Conservation (phyloP, 1,140 invertebrate genomes). For the Scaptomyza pallida region DNA sequence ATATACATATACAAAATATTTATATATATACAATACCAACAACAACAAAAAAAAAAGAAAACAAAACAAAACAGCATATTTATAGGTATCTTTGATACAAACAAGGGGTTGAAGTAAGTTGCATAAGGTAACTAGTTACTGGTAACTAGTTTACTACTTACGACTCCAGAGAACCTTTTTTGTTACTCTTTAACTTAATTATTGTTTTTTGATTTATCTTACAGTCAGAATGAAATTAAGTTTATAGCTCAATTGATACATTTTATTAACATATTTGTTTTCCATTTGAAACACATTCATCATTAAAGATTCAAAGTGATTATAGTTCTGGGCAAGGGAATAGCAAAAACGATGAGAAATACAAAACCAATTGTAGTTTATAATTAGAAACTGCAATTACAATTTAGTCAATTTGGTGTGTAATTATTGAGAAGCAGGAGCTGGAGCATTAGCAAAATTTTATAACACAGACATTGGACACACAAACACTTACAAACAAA, state of each 20-base stretch:
- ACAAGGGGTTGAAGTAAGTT: slow-evolving; percentile 1
- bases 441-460: slow-evolving; percentile 69
- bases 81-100: slow-evolving; percentile 30
- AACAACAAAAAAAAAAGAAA: slow-evolving; percentile 43
- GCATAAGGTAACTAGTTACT: not conserved
- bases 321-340: slow-evolving; percentile 31
- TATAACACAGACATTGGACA: slow-evolving; percentile 36
- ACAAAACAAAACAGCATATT: slow-evolving; percentile 35
- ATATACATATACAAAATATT: slow-evolving; percentile 59
- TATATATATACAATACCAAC: slow-evolving; percentile 60
- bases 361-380: slow-evolving; percentile 62
- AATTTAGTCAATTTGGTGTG: slow-evolving; percentile 80
- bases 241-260: slow-evolving; percentile 34
- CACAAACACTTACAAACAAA: slow-evolving; percentile 2
- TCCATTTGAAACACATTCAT: not conserved
- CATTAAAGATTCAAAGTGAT: slow-evolving; percentile 2
- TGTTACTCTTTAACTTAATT: not conserved
- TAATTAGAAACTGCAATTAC: slow-evolving; percentile 67
- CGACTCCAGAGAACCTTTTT: not conserved
- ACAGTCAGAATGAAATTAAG: slow-evolving; percentile 7
- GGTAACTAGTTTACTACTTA: not conserved
- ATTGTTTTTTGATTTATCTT: not conserved
- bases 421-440: slow-evolving; percentile 63
- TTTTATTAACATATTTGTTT: slow-evolving; percentile 2
- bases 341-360: slow-evolving; percentile 21